Evolutionary conservation across 2,797 vertebrate genomes (phyloP).

Genomic region (Aplochiton taeniatus): DNA sequence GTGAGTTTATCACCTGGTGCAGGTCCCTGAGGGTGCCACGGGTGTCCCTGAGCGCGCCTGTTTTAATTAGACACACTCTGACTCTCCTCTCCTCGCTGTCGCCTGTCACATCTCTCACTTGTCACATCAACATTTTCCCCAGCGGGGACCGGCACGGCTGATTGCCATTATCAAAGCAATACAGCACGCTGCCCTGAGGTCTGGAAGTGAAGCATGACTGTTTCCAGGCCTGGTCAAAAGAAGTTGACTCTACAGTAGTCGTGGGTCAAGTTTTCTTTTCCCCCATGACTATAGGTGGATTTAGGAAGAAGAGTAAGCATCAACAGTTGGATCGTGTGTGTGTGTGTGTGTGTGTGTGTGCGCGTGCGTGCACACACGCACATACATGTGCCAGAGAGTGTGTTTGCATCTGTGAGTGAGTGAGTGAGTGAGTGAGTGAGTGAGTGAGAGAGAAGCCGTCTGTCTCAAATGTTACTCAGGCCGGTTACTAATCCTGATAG

Average conservation of each 20-base stretch:
- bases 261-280: too few relatives aligned
- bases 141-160: neutral
- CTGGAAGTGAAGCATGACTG: neutral
- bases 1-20: slow-evolving; percentile 53
- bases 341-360: slow-evolving; percentile 12
- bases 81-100: slow-evolving; percentile 21
- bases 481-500: slow-evolving; percentile 30
- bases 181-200: neutral
- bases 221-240: too few relatives aligned
- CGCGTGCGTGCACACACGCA: neutral
- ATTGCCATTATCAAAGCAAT: neutral
- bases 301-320: too few relatives aligned
- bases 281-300: too few relatives aligned
- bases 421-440: neutral
- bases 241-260: too few relatives aligned
- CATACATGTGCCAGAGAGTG: neutral
- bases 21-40: slow-evolving; percentile 41
- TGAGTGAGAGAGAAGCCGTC: neutral
- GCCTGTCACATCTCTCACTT: slow-evolving; percentile 10
- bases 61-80: slow-evolving; percentile 63
- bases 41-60: slow-evolving; percentile 51
- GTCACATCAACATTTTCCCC: slow-evolving; percentile 6
- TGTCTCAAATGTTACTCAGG: slow-evolving; percentile 13
- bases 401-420: neutral
- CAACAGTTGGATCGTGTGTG: too few relatives aligned